phyloP scores from a whole-genome alignment of 1,140 invertebrate genomes.

The Ooceraea biroi region DNA sequence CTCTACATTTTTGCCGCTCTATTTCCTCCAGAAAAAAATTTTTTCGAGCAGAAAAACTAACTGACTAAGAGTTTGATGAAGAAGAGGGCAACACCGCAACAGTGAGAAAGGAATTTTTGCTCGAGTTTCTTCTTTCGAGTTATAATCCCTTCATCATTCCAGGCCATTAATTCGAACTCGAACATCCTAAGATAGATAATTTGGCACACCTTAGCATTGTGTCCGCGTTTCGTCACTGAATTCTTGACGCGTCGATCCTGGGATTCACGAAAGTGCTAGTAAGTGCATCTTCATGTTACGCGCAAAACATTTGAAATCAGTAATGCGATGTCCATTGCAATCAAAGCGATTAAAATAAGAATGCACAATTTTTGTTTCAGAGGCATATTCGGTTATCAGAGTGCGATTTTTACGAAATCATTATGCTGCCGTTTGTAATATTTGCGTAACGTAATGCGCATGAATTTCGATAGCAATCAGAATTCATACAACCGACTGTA shows the following conservation, averaged over 20 bases:
- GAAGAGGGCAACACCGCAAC: not conserved
- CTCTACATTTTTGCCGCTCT: not conserved
- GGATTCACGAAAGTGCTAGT: not conserved
- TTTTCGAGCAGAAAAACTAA: not conserved
- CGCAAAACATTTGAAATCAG: not conserved
- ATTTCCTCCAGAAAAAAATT: not conserved
- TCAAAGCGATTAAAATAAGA: not conserved
- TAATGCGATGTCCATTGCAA: not conserved
- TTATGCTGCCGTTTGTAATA: not conserved
- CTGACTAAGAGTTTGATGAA: not conserved
- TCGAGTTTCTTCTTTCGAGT: not conserved
- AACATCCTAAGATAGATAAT: no score
- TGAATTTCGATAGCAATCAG: constrained; percentile 22
- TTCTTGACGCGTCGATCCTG: not conserved
- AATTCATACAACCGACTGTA: not conserved
- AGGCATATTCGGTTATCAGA: not conserved
- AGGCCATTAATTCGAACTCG: not conserved
- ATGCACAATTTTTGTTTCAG: no score
- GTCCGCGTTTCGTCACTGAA: not conserved
- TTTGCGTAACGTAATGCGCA: constrained; percentile 5
- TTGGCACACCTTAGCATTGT: not conserved
- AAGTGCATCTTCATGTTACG: not conserved
- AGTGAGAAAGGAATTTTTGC: not conserved
- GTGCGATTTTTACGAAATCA: not conserved
- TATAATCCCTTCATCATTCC: not conserved